Base-by-base conservation (phyloP, 2,888 invertebrate species). In the Deladenus siricidicola region DNA sequence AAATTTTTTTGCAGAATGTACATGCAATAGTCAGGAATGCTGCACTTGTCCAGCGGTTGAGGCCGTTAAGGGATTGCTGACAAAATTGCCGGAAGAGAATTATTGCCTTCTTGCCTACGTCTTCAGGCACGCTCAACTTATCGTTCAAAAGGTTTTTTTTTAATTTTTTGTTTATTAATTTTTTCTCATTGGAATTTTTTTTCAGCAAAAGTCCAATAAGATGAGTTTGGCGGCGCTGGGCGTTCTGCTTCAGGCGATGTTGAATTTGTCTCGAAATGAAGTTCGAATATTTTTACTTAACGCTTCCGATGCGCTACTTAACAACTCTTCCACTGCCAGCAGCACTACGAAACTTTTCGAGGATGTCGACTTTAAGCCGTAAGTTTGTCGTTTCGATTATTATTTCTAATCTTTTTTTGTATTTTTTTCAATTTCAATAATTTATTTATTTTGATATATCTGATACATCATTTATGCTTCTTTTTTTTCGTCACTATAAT, bases 181-280 rank as follows among this genome's bases (percentile, higher is more conserved):
- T 44, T n/a, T 45, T 57, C 19, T 58, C 23, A 24, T 52, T 57
- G n/a, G 28, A 24, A 4, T n/a, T 2, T 14, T 51, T 28, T 60
- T 73, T 28, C 52, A 77, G 74, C 68, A 72, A 58, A 54, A 63
- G 19, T 63, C 63, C 17, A 79, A 79, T 63, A 79, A 79, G 56
- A 79, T 79, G 79, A 69, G 69, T 14, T 56, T 79, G 29, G 65
- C 66, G 4, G 75, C 75, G 1, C 54, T 79, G 17, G 79, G 78
- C 10, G 67, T 79, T 8, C 60, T 79, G 1, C 69, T 79, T 3
- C 75, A 76, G 50, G 69, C 72, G 4, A 70, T 75, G 45, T 55
- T 79, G 52, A 69, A 73, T 49, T 65, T 78, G 65, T 60, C 65
- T 0, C 62, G 69, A 28, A 65, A 66, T 30, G 57, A 56, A 19